Base-by-base conservation (phyloP, 2,113 vertebrate species). In the Anser brachyrhynchus region DNA sequence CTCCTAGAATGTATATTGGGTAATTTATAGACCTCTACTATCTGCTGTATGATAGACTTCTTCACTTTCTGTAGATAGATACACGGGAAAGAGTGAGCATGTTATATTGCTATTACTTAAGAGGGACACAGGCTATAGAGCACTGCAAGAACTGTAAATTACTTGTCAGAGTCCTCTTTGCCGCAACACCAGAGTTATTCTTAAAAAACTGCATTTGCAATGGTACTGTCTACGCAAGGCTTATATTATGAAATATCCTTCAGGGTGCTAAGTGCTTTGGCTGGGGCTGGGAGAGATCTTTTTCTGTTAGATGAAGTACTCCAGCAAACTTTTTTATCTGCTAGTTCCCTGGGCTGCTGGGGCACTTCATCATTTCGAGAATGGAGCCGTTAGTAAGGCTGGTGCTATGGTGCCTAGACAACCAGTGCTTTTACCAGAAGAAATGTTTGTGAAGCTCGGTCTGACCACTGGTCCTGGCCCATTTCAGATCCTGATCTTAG, bases 101-200 rank as follows among this genome's bases (percentile, higher is more conserved):
- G 17, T 88, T 94, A 59, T 67, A 73, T 31, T 78, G 33, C 8
- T 96, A 5, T 87, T 88, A 72, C 65, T 81, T 75, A 54, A 84
- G 57, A 54, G 39, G 23, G 43, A 61, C 16, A 31, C 9, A 84
- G 46, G 43, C 9, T 90, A 10, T 5, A 49, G 17, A 86, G 33
- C 22, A 29, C 17, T 94, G 31, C 57, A 88, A 83, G 59, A 96
- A 44, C 46, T 86, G 39, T 77, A 84, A 86, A 89, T 93, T 73
- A 61, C 43, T 93, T 84, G 26, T 23, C 23, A 72, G 26, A 52
- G 5, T 59, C 10, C 29, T 78, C 29, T 75, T 31, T 90, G 52
- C 73, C 95, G 54, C 39, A 92, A 87, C 88, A 35, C 4, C 18
- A 66, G 43, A 46, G 8, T 70, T 65, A 26, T 70, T 87, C 51